Evolutionary conservation across 2,888 invertebrate species (phyloP), one percentile per base, ranked within the genome.

Genomic region (Itoplectis maculator): DNA sequence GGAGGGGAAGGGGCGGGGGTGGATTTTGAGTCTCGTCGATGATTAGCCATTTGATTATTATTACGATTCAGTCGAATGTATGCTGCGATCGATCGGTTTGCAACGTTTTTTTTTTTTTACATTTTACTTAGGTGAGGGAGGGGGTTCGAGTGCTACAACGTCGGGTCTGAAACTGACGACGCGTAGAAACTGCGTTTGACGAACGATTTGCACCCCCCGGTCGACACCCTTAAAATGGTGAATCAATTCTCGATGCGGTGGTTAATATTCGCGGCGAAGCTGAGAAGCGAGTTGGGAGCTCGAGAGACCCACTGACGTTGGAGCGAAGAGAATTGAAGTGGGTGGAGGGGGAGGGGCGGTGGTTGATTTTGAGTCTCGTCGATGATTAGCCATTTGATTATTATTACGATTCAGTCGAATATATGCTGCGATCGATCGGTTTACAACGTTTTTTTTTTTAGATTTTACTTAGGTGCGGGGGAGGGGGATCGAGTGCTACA

Each of bases 241-340:
- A 81, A 77, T 73, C 66, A 73, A 69, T 61, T 37, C 6, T 15
- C 20, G n/a, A 54, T 23, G 40, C 42, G 18, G 29, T 54, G 20
- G 47, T 47, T 65, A 73, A 79, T 49, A 29, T 29, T 40, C 49
- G 18, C n/a, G 1, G n/a, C 59, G 18, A 35, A 20, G n/a, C n/a
- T n/a, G 5, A 29, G 35, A 35, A 15, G n/a, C 11, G 45, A 76
- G 45, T 37, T 18, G 35, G 29, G 29, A 29, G 37, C 9, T 40
- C 23, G 54, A 13, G 29, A 42, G 40, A 65, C 37, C 45, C 6
- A 54, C 40, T n/a, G 54, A 47, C 5, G 42, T 49, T 49, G n/a
- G 20, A 54, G 23, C 6, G 42, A 23, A 13, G 54, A 15, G 37
- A 56, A 56, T 1, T 11, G 13, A 56, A 56, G 5, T 15, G 13